Percentiles rank a stretch among this genome's conserved stretches.
phyloP scores from a whole-genome alignment of 2,888 invertebrate species.

The Pterostichus niger region DNA sequence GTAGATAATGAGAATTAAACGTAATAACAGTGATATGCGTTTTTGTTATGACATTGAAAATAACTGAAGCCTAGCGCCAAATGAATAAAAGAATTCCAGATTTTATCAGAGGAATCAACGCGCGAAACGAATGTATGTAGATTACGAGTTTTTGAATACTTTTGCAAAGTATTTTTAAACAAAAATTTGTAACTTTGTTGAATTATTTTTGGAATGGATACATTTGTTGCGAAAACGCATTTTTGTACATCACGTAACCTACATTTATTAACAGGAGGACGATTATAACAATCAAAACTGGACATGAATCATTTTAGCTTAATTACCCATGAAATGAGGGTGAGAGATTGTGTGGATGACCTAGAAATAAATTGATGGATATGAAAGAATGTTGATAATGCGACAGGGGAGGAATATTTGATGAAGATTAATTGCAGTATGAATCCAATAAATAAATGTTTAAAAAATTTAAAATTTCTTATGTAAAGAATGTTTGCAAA shows the following conservation, averaged over 20 bases:
- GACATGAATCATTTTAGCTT: too few relatives aligned
- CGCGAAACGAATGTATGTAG: conserved; percentile 25
- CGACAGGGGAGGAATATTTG: too few relatives aligned
- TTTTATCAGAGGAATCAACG: conserved; percentile 35
- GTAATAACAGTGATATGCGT: conserved; percentile 57
- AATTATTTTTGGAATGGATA: not conserved
- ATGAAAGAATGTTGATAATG: too few relatives aligned
- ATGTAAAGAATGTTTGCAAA: too few relatives aligned
- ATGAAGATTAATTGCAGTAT: too few relatives aligned
- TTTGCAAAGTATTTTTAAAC: not conserved
- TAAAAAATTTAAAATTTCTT: too few relatives aligned
- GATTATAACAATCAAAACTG: too few relatives aligned
- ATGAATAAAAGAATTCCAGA: conserved; percentile 4
- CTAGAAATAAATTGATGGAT: too few relatives aligned
- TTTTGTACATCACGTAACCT: not conserved
- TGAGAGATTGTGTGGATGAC: too few relatives aligned
- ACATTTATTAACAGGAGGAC: too few relatives aligned
- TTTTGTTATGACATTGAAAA: conserved; percentile 55
- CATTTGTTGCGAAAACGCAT: not conserved
- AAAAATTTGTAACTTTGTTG: not conserved
- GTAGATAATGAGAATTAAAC: conserved; percentile 62
- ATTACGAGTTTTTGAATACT: not conserved
- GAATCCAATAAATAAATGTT: too few relatives aligned
- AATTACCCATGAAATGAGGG: too few relatives aligned
- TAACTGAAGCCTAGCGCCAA: not conserved